Percentiles rank a stretch among this genome's conserved stretches.
These are phyloP conservation scores for Daubentonia madagascariensis DNA, from an alignment of 2,113 vertebrate species.

Conservation along the genomic window DNA sequence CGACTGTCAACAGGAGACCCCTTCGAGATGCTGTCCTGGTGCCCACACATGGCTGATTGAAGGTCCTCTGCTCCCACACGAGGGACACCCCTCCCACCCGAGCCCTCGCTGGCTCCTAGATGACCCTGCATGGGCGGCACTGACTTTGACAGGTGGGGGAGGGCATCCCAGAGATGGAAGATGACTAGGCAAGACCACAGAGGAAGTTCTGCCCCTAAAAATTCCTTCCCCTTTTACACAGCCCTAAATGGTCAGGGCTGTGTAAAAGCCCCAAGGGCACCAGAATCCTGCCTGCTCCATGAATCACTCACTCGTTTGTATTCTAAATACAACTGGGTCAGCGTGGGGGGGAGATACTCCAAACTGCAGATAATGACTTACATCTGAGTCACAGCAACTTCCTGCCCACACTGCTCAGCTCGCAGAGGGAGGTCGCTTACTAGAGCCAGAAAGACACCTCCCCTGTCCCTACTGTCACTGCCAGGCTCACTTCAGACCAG, in stretches of 20 bases:
- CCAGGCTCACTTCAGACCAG: background rate
- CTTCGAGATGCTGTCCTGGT: too few species aligned
- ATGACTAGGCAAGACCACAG: background rate
- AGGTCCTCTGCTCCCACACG: fast-evolving
- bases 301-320: background rate
- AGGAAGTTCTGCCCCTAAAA: background rate
- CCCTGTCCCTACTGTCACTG: background rate
- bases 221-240: slow-evolving; percentile 14
- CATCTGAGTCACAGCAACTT: background rate
- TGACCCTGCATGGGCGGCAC: background rate
- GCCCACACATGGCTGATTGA: background rate
- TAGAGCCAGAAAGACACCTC: background rate
- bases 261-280: background rate
- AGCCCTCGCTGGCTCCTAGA: background rate
- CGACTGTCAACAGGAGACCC: fast-evolving
- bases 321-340: background rate
- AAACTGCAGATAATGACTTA: background rate
- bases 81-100: too few species aligned
- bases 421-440: background rate
- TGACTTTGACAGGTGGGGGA: background rate
- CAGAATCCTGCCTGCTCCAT: background rate
- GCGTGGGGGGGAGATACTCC: background rate
- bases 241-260: background rate
- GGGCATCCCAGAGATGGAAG: background rate
- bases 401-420: background rate